Conservation (phyloP, 92 coral and sea anemone genomes). For the Muricea muricata region DNA sequence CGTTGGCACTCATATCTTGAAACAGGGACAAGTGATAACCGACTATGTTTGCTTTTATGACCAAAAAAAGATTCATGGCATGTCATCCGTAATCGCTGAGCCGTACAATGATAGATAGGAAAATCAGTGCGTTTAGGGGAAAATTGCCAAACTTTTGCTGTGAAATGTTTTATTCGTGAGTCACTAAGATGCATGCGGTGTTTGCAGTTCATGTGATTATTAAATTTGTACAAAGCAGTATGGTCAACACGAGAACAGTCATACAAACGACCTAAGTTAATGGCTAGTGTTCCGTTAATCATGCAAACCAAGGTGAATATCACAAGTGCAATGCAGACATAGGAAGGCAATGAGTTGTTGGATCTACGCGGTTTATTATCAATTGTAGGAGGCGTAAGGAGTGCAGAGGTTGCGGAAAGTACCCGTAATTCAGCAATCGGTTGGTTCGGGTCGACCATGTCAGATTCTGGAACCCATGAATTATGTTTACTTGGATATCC, state of each 20-base stretch:
- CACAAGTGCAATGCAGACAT: too few species aligned
- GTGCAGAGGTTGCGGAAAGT: too few species aligned
- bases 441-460: background rate
- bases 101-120: slow-evolving; percentile 14
- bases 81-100: background rate
- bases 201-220: background rate
- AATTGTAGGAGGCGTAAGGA: background rate
- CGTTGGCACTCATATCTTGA: background rate
- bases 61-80: slow-evolving; percentile 18
- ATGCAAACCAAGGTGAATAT: too few species aligned
- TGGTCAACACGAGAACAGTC: slow-evolving; percentile 8
- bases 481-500: slow-evolving; percentile 22
- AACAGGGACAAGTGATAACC: background rate
- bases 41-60: background rate
- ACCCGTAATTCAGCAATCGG: too few species aligned
- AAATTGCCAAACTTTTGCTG: background rate
- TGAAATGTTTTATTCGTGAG: background rate
- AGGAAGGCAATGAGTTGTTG: too few species aligned
- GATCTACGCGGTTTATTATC: too few species aligned
- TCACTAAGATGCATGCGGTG: slow-evolving; percentile 7
- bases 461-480: slow-evolving; percentile 26
- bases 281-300: background rate
- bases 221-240: slow-evolving; percentile 15
- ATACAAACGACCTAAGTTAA: background rate
- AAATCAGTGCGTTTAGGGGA: background rate